Evolutionary conservation across 37 sponge, comb jelly and placozoan species (phyloP).

Genomic region (Spongilla lacustris): DNA sequence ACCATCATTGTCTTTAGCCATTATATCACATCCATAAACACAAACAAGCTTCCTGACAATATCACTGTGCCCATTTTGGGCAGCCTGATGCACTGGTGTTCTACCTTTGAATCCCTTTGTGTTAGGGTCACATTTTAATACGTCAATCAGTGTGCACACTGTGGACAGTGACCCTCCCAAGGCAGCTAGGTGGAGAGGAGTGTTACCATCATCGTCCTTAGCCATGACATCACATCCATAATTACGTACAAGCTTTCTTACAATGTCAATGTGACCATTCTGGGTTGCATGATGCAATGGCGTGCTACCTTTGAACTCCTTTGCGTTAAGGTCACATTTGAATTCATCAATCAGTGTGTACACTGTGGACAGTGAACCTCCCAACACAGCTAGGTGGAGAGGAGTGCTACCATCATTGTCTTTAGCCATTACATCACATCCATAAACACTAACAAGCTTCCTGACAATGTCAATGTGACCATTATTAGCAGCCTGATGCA

Average conservation of each 20-base stretch:
- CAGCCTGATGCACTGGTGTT: constrained; percentile 15
- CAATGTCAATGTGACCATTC: background rate
- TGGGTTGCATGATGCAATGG: too few species aligned
- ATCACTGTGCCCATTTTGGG: background rate
- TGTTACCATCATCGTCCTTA: background rate
- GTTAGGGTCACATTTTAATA: background rate
- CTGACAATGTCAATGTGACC: background rate
- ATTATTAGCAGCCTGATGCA: background rate
- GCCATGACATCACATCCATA: constrained; percentile 9
- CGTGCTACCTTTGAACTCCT: too few species aligned
- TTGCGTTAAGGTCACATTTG: too few species aligned
- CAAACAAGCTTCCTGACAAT: background rate
- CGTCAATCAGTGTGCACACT: constrained; percentile 5
- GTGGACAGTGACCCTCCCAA: background rate
- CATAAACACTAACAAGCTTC: constrained; percentile 1
- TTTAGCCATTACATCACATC: constrained; percentile 11
- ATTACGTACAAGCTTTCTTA: background rate
- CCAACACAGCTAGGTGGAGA: background rate
- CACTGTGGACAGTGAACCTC: too few species aligned
- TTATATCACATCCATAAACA: constrained; percentile 3
- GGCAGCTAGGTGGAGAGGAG: constrained; percentile 9
- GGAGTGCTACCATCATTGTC: background rate
- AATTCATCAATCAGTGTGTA: too few species aligned
- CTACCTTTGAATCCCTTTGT: background rate
- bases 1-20: constrained; percentile 8